Conservation (phyloP, 2,113 vertebrate genomes). For the Clupea harengus region DNA sequence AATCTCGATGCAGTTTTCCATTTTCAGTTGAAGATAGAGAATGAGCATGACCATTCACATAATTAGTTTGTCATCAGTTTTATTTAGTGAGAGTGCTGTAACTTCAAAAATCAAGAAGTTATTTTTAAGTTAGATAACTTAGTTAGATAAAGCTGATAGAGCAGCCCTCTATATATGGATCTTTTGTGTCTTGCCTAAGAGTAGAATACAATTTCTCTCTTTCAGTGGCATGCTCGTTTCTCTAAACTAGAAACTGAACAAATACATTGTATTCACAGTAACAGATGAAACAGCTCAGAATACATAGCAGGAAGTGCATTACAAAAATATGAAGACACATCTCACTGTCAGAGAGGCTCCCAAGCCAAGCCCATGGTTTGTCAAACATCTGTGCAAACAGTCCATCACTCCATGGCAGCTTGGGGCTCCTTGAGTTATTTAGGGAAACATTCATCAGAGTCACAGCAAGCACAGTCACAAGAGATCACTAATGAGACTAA, state of each 20-base stretch:
- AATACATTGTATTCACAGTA: not conserved
- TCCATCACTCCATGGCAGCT: not conserved
- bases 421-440: not conserved
- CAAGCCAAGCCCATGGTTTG: not conserved
- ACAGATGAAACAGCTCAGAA: not conserved
- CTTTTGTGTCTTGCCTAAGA: too few relatives aligned
- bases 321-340: not conserved
- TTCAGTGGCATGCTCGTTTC: not conserved
- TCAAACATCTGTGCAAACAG: not conserved
- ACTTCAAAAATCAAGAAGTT: too few relatives aligned
- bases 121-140: too few relatives aligned
- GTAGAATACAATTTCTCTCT: not conserved
- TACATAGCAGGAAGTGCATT: not conserved
- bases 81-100: too few relatives aligned
- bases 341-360: not conserved
- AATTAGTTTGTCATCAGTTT: too few relatives aligned
- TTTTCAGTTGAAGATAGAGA: too few relatives aligned
- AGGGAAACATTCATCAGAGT: not conserved
- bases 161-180: too few relatives aligned
- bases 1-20: too few relatives aligned
- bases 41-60: too few relatives aligned
- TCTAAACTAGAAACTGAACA: not conserved
- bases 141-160: too few relatives aligned
- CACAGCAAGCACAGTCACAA: not conserved
- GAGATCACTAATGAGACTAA: not conserved